A percentile compares a stretch with the other conserved stretches of the same genome.
These are phyloP conservation scores for Podarcis raffonei DNA, from an alignment of 2,113 vertebrate species.

Conservation along the genomic window DNA sequence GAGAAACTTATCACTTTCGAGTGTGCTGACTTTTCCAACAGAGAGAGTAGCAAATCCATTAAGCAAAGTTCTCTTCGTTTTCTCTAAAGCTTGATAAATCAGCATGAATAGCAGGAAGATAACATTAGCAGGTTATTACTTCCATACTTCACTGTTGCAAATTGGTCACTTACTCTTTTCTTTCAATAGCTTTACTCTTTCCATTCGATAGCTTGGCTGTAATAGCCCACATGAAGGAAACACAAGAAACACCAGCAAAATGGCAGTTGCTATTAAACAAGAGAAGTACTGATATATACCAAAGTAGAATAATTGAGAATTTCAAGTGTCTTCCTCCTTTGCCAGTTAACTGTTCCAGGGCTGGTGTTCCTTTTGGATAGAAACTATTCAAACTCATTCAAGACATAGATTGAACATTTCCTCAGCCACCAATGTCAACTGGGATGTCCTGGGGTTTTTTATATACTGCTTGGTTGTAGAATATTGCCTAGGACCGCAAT, in stretches of 20 bases:
- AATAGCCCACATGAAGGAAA: constrained; percentile 5
- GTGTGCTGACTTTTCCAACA: background rate
- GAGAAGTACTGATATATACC: background rate
- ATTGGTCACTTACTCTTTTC: constrained; percentile 14
- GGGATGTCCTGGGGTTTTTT: too few species aligned
- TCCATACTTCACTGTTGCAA: constrained; percentile 12
- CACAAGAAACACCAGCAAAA: constrained; percentile 1
- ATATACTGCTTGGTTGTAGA: too few species aligned
- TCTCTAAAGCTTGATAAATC: background rate
- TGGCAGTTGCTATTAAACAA: background rate
- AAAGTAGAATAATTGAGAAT: constrained; percentile 12
- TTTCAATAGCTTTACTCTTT: constrained; percentile 13
- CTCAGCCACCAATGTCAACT: background rate
- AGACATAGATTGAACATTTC: background rate
- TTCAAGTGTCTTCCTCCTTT: background rate
- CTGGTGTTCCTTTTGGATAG: background rate
- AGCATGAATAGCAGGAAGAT: constrained; percentile 15
- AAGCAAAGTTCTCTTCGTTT: constrained; percentile 16
- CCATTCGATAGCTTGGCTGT: background rate
- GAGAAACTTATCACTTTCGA: constrained; percentile 13
- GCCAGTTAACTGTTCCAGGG: background rate
- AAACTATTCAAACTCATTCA: background rate
- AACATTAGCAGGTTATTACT: constrained; percentile 22
- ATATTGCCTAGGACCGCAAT: too few species aligned
- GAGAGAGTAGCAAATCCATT: constrained; percentile 18